Evolutionary conservation across 2,113 vertebrate genomes (phyloP), one percentile per base, ranked within the genome.

Genomic region (Phaethornis superciliosus): DNA sequence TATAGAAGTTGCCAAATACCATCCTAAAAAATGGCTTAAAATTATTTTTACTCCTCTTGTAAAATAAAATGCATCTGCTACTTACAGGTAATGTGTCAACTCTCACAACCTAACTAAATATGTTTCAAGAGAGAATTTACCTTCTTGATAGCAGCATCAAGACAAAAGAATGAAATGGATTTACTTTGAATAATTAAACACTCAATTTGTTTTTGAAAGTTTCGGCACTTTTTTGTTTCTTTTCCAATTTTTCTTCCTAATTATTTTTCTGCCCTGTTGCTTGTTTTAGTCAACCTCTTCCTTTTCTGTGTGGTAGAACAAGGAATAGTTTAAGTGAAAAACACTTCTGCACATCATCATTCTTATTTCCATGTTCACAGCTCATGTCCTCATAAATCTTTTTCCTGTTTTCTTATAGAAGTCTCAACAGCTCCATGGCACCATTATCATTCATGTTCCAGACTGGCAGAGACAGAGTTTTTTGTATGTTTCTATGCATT

Each of bases 401-500:
- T 87, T 81, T 24, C 4, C 7, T 7, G 14, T 47, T 81, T 90
- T 62, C 15, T 82, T 51, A 15, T 19, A 21, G 17, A 54, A 1
- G 2, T 72, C 12, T 44, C 30, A 35, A 1, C 8, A 44, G 19
- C 54, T 88, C 33, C 27, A 42, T 18, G 21, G 7, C 8, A 80
- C 4, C 9, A 15, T 33, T 60, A 12, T 35, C 23, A 58, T 62
- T 56, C 12, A 8, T 0, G 0, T 13, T 80, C 20, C 63, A 51
- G 46, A 42, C 15, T 62, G 17, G 15, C 35, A 82, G 47, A 59
- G 10, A 3, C 12, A 82, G 23, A 56, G 63, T 3, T n/a, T 7
- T 54, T 26, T 54, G 15, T 8, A 21, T 30, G 32, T 63, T 16
- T 33, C 4, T 42, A 16, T 27, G 9, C 0, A 7, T 5, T 60